phyloP scores from a whole-genome alignment of 2,797 vertebrate species.

The Nyctalus aviator region DNA sequence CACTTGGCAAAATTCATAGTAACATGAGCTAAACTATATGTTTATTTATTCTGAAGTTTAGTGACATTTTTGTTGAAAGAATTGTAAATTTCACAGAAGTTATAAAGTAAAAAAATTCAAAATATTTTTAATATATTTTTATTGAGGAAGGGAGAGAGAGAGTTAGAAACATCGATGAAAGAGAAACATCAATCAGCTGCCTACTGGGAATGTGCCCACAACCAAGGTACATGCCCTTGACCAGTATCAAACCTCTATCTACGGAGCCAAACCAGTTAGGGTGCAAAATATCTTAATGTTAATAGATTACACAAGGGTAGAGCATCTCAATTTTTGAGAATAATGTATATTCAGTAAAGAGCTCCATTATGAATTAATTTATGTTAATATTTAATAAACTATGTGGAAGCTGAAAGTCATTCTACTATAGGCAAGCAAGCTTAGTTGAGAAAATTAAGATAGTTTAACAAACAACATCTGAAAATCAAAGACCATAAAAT shows the following conservation, averaged over 20 bases:
- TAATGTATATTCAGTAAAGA: neutral
- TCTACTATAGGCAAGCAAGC: neutral
- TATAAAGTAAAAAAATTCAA: neutral
- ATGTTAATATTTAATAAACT: neutral
- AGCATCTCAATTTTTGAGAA: neutral
- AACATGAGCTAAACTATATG: neutral
- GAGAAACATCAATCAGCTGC: too few species aligned
- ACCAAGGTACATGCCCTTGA: too few species aligned
- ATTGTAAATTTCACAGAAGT: neutral
- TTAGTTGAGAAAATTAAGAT: neutral
- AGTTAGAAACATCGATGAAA: too few species aligned
- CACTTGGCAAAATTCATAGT: neutral
- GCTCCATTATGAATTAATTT: neutral
- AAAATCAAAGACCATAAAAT: constrained; percentile 19
- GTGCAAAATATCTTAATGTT: neutral
- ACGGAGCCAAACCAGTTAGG: too few species aligned
- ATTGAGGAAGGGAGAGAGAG: too few species aligned
- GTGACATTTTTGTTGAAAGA: neutral
- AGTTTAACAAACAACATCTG: neutral
- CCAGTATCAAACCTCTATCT: too few species aligned
- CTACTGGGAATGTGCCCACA: too few species aligned
- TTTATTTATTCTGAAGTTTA: neutral
- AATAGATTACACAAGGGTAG: neutral
- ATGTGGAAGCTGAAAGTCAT: neutral
- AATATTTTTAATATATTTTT: too few species aligned